A percentile compares a stretch with the other conserved stretches of the same genome.
phyloP scores from a whole-genome alignment of 1,140 invertebrate genomes.

The Microvelia longipes region DNA sequence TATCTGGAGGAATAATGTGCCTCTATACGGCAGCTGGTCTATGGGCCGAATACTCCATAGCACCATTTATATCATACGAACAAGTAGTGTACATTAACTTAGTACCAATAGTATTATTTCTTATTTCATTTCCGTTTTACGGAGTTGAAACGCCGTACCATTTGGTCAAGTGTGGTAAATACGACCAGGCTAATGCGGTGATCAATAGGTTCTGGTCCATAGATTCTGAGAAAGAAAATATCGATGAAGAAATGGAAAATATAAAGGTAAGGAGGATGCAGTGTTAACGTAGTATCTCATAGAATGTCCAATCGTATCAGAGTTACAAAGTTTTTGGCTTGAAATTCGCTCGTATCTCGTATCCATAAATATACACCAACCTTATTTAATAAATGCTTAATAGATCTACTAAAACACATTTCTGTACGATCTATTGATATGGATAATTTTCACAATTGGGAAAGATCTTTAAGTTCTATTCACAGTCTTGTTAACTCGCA shows the following conservation, averaged over 20 bases:
- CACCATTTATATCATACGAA: background rate
- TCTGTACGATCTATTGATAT: too few species aligned
- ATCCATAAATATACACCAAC: too few species aligned
- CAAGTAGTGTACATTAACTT: background rate
- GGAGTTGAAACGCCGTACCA: background rate
- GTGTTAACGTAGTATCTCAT: too few species aligned
- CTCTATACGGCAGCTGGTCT: background rate
- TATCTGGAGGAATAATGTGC: background rate
- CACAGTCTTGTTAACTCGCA: too few species aligned
- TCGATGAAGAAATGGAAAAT: constrained; percentile 1
- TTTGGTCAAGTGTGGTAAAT: background rate
- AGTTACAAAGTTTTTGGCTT: too few species aligned
- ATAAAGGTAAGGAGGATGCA: too few species aligned
- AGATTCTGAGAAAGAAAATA: background rate
- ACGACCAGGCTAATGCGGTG: background rate
- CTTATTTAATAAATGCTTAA: too few species aligned
- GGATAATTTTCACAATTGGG: too few species aligned
- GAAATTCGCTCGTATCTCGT: too few species aligned
- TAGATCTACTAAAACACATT: too few species aligned
- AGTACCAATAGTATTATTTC: background rate
- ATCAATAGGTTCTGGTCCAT: background rate
- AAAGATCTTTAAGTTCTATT: too few species aligned
- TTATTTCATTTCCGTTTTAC: background rate
- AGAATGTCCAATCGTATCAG: too few species aligned
- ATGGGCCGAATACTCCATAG: background rate